Conservation (phyloP, 2,888 invertebrate species). For the Clistopyga incitator region DNA sequence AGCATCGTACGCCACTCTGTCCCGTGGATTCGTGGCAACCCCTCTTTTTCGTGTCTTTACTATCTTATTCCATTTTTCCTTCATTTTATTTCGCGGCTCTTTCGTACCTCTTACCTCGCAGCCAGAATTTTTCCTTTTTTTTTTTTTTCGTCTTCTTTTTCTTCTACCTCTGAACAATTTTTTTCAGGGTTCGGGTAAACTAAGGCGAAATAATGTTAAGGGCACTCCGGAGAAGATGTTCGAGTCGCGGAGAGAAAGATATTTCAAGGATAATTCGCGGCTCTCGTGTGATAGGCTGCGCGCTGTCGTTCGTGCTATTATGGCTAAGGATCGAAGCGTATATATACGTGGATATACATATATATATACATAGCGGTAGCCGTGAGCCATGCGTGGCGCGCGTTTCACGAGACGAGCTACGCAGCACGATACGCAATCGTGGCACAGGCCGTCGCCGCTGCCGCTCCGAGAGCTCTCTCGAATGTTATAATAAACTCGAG, state of each 20-base stretch:
- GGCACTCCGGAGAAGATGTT: conserved; percentile 27
- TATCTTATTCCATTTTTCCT: conserved; percentile 59
- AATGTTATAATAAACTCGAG: conserved; percentile 78
- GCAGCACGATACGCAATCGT: conserved; percentile 45
- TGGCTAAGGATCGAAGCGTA: conserved; percentile 31
- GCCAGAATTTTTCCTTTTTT: conserved; percentile 4
- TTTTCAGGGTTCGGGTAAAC: conserved; percentile 12
- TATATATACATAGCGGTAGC: conserved; percentile 48
- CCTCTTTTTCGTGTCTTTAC: conserved; percentile 68
- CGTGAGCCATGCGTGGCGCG: conserved; percentile 15
- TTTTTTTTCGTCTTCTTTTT: background rate
- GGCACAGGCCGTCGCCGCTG: conserved; percentile 30
- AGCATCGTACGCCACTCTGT: conserved; percentile 61
- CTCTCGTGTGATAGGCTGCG: conserved; percentile 8
- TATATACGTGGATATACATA: conserved; percentile 1
- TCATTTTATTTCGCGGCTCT: conserved; percentile 56
- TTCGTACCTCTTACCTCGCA: conserved; percentile 19
- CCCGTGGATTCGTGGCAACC: conserved; percentile 54
- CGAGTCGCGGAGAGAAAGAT: conserved; percentile 7
- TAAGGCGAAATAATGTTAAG: conserved; percentile 23
- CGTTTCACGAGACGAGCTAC: conserved; percentile 44
- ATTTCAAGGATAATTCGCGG: conserved; percentile 41
- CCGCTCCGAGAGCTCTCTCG: conserved; percentile 36
- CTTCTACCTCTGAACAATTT: background rate
- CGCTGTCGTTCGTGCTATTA: conserved; percentile 31